phyloP scores from a whole-genome alignment of 2,113 vertebrate genomes.

The Poecile atricapillus region DNA sequence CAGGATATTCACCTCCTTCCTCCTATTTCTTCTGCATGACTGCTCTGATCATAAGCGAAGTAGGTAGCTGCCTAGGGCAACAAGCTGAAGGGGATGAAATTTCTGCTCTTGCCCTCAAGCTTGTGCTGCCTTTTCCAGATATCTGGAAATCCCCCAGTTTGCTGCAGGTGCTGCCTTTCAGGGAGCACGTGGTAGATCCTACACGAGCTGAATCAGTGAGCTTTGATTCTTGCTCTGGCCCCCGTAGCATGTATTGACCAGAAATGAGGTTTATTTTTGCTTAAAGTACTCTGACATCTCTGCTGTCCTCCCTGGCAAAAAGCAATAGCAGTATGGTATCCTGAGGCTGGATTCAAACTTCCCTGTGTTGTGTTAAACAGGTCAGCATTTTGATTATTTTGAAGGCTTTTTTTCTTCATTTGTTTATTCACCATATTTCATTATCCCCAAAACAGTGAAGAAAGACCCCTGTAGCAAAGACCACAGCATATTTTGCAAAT shows the following conservation, averaged over 20 bases:
- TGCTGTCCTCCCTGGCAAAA: neutral
- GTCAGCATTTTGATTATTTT: neutral
- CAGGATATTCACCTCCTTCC: neutral
- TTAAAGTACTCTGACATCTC: neutral
- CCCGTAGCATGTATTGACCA: neutral
- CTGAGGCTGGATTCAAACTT: neutral
- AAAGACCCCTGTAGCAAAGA: neutral
- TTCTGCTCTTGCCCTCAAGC: neutral
- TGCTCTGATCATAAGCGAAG: neutral
- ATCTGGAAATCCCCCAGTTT: neutral
- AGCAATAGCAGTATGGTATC: neutral
- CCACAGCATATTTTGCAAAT: neutral
- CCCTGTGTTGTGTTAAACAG: neutral
- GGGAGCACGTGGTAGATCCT: fast-evolving
- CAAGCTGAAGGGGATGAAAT: neutral
- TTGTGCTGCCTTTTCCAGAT: neutral
- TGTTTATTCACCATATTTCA: neutral
- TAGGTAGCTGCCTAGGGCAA: neutral
- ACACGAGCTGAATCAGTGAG: neutral
- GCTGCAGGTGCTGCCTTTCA: neutral
- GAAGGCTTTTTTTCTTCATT: neutral
- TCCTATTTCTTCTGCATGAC: neutral
- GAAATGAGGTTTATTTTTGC: neutral
- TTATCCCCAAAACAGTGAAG: neutral
- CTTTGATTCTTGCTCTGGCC: neutral